Base-by-base conservation (phyloP, 2,113 vertebrate species). In the Psittacara wagleri region DNA sequence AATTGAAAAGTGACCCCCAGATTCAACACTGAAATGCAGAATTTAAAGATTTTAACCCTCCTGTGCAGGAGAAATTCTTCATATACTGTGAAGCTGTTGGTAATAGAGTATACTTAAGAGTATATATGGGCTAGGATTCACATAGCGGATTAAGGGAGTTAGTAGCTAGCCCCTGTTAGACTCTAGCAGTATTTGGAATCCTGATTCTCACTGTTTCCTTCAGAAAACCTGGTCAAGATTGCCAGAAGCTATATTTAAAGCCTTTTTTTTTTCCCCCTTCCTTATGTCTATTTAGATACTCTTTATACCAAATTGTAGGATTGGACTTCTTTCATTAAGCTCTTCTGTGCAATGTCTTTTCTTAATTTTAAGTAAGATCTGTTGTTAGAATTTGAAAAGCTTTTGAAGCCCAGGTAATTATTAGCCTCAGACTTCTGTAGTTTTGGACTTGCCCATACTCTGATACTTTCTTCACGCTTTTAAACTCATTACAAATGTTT, bases 321-420 rank as follows among this genome's bases (percentile, higher is more conserved):
- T 62, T 43, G 62, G 59, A 77, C 27, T 75, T 72, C 74, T 74
- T 93, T 93, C 94, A 88, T 94, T 93, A 83, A 80, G 57, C 82
- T 94, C 4, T 68, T 94, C 87, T n/a, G 14, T 67, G 68, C 51
- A 73, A 35, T 6, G 59, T 17, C 63, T 49, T 46, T 76, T 52
- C n/a, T 82, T 97, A 90, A 95, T 95, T 94, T 91, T 79, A 92
- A 96, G 86, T 41, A 94, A 70, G 48, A 88, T 86, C 69, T 89
- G 87, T 86, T 85, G 92, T 49, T 81, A 84, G 76, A 67, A 78
- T 91, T 55, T 76, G 52, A 80, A 94, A 91, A 88, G 83, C 82
- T 93, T 96, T 94, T 93, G 93, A 94, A 94, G 89, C 76, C 46
- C 86, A 96, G 94, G 93, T 95, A 95, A 94, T 95, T 91, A 92